Evolutionary conservation across 1,140 invertebrate species (phyloP), one percentile per base, ranked within the genome.

Genomic region (Meteorus sp.): DNA sequence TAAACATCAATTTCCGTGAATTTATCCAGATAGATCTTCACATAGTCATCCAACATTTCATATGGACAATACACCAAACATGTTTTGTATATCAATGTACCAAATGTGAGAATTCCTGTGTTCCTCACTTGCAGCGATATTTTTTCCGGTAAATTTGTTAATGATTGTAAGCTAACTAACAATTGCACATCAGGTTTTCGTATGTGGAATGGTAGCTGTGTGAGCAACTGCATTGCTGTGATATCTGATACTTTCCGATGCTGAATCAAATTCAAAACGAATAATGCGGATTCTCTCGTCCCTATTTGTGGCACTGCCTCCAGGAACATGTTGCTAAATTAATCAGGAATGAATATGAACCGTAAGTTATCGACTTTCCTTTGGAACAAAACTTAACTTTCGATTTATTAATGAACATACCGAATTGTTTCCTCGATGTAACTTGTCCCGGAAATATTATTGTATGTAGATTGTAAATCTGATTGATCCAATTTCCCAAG

Each of bases 301-400:
- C 87, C 86, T 13, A 86, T 81, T 67, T 88, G 85, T 7, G 88
- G 88, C n/a, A 90, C 77, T 4, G 87, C 81, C 69, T 90, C 88
- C 57, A 89, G 74, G 66, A 90, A 89, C 58, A 90, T 85, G 64
- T 89, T 89, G 27, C 86, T 77, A 44, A 0, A 56, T 53, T 47
- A 31, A n/a, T n/a, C n/a, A n/a, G n/a, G n/a, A 47, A 48, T 41
- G 9, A 19, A 27, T 52, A 23, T 44, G 52, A 56, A 31, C 15
- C 0, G n/a, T n/a, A n/a, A n/a, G n/a, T n/a, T n/a, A n/a, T n/a
- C n/a, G n/a, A n/a, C n/a, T n/a, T n/a, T n/a, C n/a, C n/a, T n/a
- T n/a, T n/a, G n/a, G n/a, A n/a, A n/a, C n/a, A n/a, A n/a, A n/a
- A n/a, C n/a, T n/a, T n/a, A n/a, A n/a, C n/a, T n/a, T n/a, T 56